Conservation (phyloP, 1,140 invertebrate genomes). For the Eumeta japonica region DNA sequence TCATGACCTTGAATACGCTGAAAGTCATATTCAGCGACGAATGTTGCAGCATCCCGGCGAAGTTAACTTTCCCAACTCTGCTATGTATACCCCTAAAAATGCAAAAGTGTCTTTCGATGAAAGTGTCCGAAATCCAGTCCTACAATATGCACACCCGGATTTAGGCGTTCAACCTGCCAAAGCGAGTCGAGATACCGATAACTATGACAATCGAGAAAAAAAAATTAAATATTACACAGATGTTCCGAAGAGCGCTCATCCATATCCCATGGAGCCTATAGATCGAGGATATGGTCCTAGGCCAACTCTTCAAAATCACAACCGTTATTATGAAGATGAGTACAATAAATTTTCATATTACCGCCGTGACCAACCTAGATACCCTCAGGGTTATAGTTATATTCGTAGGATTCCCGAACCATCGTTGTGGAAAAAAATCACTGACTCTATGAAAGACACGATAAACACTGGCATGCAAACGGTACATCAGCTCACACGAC, state of each 20-base stretch:
- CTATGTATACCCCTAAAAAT: slow-evolving; percentile 60
- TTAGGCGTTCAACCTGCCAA: slow-evolving; percentile 73
- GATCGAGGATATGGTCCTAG: slow-evolving; percentile 55
- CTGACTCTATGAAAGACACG: slow-evolving; percentile 70
- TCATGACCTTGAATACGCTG: slow-evolving; percentile 48
- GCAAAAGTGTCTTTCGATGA: slow-evolving; percentile 62
- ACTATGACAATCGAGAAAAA: slow-evolving; percentile 32
- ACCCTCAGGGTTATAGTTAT: slow-evolving; percentile 58
- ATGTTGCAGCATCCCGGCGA: slow-evolving; percentile 68
- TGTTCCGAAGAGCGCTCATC: slow-evolving; percentile 46
- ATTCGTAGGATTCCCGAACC: slow-evolving; percentile 55
- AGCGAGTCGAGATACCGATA: slow-evolving; percentile 46
- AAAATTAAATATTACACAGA: slow-evolving; percentile 50
- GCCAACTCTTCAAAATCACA: slow-evolving; percentile 48
- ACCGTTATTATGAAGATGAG: slow-evolving; percentile 54
- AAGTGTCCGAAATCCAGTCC: slow-evolving; percentile 68
- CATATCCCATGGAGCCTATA: slow-evolving; percentile 51
- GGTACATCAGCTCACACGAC: slow-evolving; percentile 66
- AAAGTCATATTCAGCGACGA: slow-evolving; percentile 63
- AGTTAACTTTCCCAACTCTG: slow-evolving; percentile 63
- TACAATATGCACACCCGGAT: slow-evolving; percentile 77
- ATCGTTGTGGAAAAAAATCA: slow-evolving; percentile 71
- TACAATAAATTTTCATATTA: slow-evolving; percentile 56
- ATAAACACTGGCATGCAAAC: slow-evolving; percentile 68
- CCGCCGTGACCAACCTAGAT: slow-evolving; percentile 52